Evolutionary conservation across 1,140 invertebrate genomes (phyloP).

Genomic region (Neuroterus valhalla): DNA sequence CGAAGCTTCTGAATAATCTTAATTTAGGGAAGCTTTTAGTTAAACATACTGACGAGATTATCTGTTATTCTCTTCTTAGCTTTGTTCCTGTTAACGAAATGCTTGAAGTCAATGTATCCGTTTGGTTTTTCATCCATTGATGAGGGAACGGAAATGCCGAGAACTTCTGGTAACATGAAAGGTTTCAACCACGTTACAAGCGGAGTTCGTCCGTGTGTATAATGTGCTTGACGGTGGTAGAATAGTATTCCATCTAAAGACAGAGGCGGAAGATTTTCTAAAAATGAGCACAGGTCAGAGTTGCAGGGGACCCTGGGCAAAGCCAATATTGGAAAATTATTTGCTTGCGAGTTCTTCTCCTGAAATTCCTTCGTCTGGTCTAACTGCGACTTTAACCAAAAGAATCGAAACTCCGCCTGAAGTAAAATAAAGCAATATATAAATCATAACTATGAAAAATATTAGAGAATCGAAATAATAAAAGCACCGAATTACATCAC

Average conservation of each 20-base stretch:
- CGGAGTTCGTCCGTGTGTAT: conserved; percentile 86
- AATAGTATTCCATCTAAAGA: conserved; percentile 80
- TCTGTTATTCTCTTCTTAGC: conserved; percentile 22
- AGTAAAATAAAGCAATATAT: conserved; percentile 58
- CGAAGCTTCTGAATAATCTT: not conserved
- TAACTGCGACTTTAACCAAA: conserved; percentile 83
- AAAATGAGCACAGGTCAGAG: conserved; percentile 62
- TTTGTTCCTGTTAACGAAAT: conserved; percentile 53
- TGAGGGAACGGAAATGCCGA: conserved; percentile 76
- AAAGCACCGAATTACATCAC: conserved; percentile 79
- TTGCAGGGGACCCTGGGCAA: conserved; percentile 73
- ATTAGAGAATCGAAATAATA: conserved; percentile 10
- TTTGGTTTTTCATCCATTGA: conserved; percentile 66
- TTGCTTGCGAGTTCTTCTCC: conserved; percentile 63
- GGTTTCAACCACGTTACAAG: conserved; percentile 92
- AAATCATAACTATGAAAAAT: conserved; percentile 24
- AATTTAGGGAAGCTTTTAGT: not conserved
- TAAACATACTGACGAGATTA: conserved; percentile 10
- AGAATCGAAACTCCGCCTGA: conserved; percentile 85
- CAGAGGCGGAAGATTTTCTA: conserved; percentile 56
- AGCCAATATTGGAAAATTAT: conserved; percentile 75
- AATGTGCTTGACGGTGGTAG: conserved; percentile 77
- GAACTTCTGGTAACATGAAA: conserved; percentile 89
- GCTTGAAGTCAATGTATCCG: conserved; percentile 65
- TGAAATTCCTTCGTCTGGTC: conserved; percentile 76